phyloP scores from a whole-genome alignment of 1,140 invertebrate species.

The Drosophila chauvacae region DNA sequence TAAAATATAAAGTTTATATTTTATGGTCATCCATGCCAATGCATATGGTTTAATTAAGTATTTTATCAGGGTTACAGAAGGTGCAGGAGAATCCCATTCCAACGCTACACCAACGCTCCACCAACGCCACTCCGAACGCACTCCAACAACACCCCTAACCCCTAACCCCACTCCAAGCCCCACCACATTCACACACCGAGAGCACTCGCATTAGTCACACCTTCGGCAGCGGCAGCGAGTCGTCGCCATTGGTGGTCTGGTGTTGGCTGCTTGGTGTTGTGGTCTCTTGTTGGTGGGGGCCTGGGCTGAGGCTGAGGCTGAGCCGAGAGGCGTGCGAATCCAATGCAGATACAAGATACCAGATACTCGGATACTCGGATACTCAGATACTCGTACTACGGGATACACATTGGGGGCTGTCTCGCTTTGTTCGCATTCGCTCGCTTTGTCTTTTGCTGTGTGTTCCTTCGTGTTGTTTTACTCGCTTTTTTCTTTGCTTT shows the following conservation, averaged over 20 bases:
- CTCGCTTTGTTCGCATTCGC: slow-evolving; percentile 28
- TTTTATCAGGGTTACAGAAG: neutral
- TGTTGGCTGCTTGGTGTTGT: slow-evolving; percentile 12
- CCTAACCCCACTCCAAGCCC: neutral
- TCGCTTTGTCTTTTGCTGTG: slow-evolving; percentile 23
- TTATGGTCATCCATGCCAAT: neutral
- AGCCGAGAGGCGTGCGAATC: slow-evolving; percentile 46
- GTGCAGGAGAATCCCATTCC: neutral
- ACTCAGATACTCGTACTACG: slow-evolving; percentile 31
- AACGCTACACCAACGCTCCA: too few relatives aligned
- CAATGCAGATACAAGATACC: slow-evolving; percentile 45
- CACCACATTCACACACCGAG: slow-evolving; percentile 10
- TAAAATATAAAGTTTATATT: neutral
- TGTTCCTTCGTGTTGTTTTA: slow-evolving; percentile 18
- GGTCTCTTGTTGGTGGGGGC: slow-evolving; percentile 11
- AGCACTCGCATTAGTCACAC: slow-evolving; percentile 46
- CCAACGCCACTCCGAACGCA: too few relatives aligned
- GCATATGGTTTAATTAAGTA: neutral
- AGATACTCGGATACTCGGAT: slow-evolving; percentile 22
- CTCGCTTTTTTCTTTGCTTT: slow-evolving; percentile 2
- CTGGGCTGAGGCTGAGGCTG: neutral
- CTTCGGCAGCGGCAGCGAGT: slow-evolving; percentile 22
- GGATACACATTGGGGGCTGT: slow-evolving; percentile 49
- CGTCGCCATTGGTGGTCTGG: slow-evolving; percentile 48
- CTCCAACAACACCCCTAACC: too few relatives aligned